phyloP scores from a whole-genome alignment of 2,797 vertebrate species.

The Muscicapa striata region DNA sequence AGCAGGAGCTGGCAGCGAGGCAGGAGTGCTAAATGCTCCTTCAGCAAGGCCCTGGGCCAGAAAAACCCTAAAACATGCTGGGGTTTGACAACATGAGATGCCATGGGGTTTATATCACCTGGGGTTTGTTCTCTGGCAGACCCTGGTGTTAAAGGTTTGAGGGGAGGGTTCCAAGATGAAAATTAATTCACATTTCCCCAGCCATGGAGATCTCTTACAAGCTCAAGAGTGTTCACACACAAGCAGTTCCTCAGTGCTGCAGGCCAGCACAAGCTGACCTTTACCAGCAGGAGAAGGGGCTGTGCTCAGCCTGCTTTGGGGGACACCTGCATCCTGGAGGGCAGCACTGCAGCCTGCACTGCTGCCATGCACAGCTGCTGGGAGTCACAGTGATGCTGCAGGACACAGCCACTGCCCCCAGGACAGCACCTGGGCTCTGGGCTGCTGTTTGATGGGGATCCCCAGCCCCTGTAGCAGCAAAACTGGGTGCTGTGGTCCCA shows the following conservation, averaged over 20 bases:
- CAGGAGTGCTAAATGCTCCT: not conserved
- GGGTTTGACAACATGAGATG: not conserved
- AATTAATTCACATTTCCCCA: not conserved
- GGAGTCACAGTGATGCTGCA: not conserved
- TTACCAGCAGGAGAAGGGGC: not conserved
- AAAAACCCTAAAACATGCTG: not conserved
- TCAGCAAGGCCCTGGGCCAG: not conserved
- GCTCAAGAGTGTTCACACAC: not conserved
- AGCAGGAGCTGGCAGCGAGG: not conserved
- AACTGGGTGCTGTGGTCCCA: fast-evolving
- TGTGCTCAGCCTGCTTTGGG: not conserved
- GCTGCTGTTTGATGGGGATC: not conserved
- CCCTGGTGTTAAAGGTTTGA: not conserved
- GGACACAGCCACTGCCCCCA: not conserved
- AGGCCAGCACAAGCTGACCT: not conserved
- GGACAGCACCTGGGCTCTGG: not conserved
- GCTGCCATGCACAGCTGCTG: not conserved
- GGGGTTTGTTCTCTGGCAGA: not conserved
- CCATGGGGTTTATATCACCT: not conserved
- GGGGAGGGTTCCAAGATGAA: fast-evolving
- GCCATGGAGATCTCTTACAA: not conserved
- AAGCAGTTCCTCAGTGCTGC: not conserved
- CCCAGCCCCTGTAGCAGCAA: fast-evolving
- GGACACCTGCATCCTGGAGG: not conserved
- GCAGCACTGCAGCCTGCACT: not conserved